These are phyloP conservation scores for Neoniphon sammara DNA, from an alignment of 2,797 vertebrate genomes.

Conservation along the genomic window DNA sequence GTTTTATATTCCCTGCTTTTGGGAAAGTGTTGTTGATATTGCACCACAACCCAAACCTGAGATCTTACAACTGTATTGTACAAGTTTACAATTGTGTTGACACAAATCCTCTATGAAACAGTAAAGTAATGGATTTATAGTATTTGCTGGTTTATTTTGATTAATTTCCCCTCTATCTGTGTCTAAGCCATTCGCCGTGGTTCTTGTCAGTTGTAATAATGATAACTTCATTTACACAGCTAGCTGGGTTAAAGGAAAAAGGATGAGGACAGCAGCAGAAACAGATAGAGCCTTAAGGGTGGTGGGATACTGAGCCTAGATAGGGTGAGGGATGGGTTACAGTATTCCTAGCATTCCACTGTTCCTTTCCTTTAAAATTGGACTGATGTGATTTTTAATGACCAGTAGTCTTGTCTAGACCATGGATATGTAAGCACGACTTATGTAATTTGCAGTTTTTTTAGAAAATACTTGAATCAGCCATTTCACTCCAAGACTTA, in stretches of 20 bases:
- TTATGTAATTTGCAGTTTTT: no score
- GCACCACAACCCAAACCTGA: slow-evolving; percentile 4
- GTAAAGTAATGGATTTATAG: slow-evolving; percentile 32
- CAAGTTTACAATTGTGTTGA: no score
- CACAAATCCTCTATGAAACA: not conserved
- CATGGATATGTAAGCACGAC: no score
- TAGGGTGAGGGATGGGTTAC: not conserved
- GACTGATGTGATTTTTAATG: no score
- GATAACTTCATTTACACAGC: slow-evolving; percentile 18
- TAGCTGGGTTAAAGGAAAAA: slow-evolving; percentile 2
- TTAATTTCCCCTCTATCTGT: slow-evolving; percentile 19
- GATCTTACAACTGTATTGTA: no score
- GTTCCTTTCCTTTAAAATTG: no score
- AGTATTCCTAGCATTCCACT: no score
- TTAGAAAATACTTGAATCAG: no score
- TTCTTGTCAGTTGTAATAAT: slow-evolving; percentile 2
- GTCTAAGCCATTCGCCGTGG: not conserved
- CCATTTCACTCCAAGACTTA: no score
- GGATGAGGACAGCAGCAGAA: slow-evolving; percentile 6
- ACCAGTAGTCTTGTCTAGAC: no score
- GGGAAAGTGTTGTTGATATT: slow-evolving; percentile 47
- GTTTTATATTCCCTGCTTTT: slow-evolving; percentile 33
- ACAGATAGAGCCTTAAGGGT: not conserved
- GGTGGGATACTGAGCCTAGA: not conserved
- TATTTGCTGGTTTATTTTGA: slow-evolving; percentile 47